These are phyloP conservation scores for Xestia rhomboidea DNA, from an alignment of 2,888 invertebrate species.

Conservation along the genomic window DNA sequence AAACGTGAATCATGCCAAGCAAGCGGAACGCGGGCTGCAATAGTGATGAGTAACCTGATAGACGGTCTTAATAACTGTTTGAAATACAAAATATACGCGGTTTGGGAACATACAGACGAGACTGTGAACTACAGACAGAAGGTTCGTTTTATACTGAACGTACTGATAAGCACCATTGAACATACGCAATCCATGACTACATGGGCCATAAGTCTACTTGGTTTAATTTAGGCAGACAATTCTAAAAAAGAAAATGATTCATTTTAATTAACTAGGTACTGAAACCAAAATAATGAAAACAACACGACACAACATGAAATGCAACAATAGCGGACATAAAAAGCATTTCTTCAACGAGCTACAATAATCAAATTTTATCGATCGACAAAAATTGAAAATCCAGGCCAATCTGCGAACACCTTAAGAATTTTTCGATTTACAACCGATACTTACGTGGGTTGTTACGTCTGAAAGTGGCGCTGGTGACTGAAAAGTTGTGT, in stretches of 20 bases:
- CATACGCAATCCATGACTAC: background rate
- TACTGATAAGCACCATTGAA: background rate
- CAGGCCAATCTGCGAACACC: background rate
- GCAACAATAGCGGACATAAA: background rate
- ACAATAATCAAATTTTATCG: background rate
- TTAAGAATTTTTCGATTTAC: background rate
- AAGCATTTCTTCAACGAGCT: background rate
- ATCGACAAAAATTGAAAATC: background rate
- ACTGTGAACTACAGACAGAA: constrained; percentile 25
- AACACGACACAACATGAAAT: background rate
- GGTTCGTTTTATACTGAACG: background rate
- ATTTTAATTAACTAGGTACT: background rate
- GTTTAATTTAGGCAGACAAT: background rate
- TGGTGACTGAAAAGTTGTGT: too few relatives aligned
- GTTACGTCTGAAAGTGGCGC: background rate
- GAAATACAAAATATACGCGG: constrained; percentile 27
- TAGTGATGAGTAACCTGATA: constrained; percentile 60
- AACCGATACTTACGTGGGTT: background rate
- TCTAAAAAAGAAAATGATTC: background rate
- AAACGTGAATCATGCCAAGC: constrained; percentile 75
- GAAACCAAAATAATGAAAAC: background rate
- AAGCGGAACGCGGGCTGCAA: constrained; percentile 62
- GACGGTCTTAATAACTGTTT: constrained; percentile 40
- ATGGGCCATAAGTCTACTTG: background rate
- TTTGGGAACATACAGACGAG: background rate